Base-by-base conservation (phyloP, 1,140 invertebrate genomes). In the Drosophila aff. region DNA sequence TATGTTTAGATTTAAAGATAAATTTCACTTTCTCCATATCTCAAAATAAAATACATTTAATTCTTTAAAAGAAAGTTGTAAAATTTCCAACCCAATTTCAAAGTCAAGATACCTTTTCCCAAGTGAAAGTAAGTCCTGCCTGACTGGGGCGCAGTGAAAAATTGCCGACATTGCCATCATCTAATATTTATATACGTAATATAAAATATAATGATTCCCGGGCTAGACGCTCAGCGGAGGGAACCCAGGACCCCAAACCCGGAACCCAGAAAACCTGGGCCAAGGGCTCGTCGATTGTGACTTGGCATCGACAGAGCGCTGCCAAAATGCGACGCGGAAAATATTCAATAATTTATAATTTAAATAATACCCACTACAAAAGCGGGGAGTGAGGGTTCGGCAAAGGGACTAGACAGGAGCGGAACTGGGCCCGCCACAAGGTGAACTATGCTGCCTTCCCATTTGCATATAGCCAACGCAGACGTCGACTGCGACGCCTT, bases 341-440 rank as follows among this genome's bases (percentile, higher is more conserved):
- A 90, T 89, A 85, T 89, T 89, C 84, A 89, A 89, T 89, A 89
- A 89, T 89, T 89, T 89, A 89, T 89, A 89, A 89, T 89, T 89
- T 89, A 90, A 89, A 89, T 89, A 89, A 89, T 89, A 89, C 85
- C 81, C 78, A 89, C 84, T 89, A 90, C 60, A 81, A 69, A 76
- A 26, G 40, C 18, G 15, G 4, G 23, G 31, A 18, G n/a, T 21
- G 15, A 13, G 47, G 73, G 31, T 16, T 38, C 26, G 18, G 2
- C 5, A 47, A 36, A 50, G 36, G 62, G 33, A 64, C 59, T 66
- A 63, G 59, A 61, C 21, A 18, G 59, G 16, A 23, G 55, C 57
- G 33, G 38, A 23, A 57, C 50, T 53, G 46, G 33, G 76, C 18
- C 71, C 49, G 71, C 77, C 64, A 46, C 79, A 81, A 84, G 81